phyloP scores from a whole-genome alignment of 2,888 invertebrate genomes.

The Drosophila tripunctata region DNA sequence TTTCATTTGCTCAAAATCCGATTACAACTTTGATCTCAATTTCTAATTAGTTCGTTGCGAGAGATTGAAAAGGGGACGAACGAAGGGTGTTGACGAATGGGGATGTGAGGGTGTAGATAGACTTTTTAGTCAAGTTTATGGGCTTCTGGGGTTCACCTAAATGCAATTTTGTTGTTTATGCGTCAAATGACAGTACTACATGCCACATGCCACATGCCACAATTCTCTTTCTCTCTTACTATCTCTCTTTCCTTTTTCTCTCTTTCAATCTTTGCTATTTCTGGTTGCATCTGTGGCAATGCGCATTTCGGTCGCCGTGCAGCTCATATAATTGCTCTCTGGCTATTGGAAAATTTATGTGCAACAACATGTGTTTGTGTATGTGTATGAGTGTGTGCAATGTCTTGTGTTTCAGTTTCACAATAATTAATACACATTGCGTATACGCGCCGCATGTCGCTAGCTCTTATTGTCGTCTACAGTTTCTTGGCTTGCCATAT shows the following conservation, averaged over 20 bases:
- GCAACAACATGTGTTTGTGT: constrained; percentile 2
- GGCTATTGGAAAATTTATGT: constrained; percentile 23
- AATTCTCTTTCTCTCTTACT: not conserved
- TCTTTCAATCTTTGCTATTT: too few relatives aligned
- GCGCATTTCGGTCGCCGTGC: constrained; percentile 27
- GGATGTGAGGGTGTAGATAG: not conserved
- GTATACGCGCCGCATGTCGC: constrained; percentile 33
- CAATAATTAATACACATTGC: constrained; percentile 42
- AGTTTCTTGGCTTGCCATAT: constrained; percentile 10
- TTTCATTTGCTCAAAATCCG: constrained; percentile 16
- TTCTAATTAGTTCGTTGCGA: constrained; percentile 27
- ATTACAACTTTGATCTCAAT: constrained; percentile 26
- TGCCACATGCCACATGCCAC: constrained; percentile 19
- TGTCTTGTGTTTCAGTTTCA: constrained; percentile 5
- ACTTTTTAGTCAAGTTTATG: constrained; percentile 15
- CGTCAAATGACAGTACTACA: constrained; percentile 32
- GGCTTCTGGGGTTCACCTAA: constrained; percentile 16
- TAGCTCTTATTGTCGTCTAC: not conserved
- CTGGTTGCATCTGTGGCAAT: not conserved
- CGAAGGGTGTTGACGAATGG: not conserved
- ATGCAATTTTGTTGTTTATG: constrained; percentile 55
- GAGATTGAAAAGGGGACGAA: not conserved
- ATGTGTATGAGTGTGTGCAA: not conserved
- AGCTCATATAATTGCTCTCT: constrained; percentile 22
- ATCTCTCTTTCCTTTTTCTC: not conserved